These are phyloP conservation scores for Sitophilus oryzae DNA, from an alignment of 1,140 invertebrate genomes.

Conservation along the genomic window DNA sequence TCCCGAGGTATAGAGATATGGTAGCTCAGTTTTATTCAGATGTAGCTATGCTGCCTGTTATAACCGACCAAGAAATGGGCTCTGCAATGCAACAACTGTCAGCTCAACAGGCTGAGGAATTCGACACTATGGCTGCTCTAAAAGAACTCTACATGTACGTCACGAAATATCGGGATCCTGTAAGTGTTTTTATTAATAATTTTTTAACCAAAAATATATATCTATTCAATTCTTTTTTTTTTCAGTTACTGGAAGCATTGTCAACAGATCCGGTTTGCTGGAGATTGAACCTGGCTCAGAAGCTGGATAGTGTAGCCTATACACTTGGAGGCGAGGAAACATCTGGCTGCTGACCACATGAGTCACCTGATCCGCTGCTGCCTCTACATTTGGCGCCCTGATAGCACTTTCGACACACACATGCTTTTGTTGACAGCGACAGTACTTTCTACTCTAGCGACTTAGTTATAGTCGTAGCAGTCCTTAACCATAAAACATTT, in stretches of 20 bases:
- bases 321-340: slow-evolving; percentile 76
- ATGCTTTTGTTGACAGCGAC: slow-evolving; percentile 23
- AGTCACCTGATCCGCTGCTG: slow-evolving; percentile 49
- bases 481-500: background rate
- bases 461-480: background rate
- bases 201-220: background rate
- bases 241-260: slow-evolving; percentile 72
- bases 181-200: slow-evolving; percentile 47
- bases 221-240: slow-evolving; percentile 7
- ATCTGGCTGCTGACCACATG: slow-evolving; percentile 50
- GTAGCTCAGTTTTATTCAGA: slow-evolving; percentile 83
- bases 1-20: slow-evolving; percentile 82
- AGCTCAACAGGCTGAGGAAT: slow-evolving; percentile 78
- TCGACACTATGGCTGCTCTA: slow-evolving; percentile 82
- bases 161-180: slow-evolving; percentile 87
- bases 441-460: background rate
- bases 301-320: slow-evolving; percentile 83
- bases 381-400: slow-evolving; percentile 39
- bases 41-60: slow-evolving; percentile 76
- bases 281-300: slow-evolving; percentile 82
- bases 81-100: slow-evolving; percentile 88
- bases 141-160: slow-evolving; percentile 94
- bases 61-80: slow-evolving; percentile 88
- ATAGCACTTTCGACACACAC: slow-evolving; percentile 36
- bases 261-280: slow-evolving; percentile 75